Conservation (phyloP, 2,113 vertebrate genomes). For the Ailurus styani region DNA sequence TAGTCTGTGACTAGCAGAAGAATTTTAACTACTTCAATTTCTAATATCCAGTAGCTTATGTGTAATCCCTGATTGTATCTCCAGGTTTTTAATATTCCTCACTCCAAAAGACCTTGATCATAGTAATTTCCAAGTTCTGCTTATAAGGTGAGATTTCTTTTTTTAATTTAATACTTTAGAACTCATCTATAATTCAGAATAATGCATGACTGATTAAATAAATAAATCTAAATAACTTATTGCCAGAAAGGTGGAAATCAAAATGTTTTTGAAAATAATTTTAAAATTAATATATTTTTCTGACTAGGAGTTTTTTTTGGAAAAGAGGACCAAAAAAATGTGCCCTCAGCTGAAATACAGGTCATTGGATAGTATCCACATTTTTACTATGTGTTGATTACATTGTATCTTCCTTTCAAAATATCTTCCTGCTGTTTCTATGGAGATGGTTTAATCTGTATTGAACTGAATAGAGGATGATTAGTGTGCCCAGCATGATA, state of each 20-base stretch:
- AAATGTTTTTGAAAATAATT: background rate
- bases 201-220: conserved; percentile 32
- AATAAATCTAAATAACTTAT: conserved; percentile 30
- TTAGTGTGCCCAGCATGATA: background rate
- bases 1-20: background rate
- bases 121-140: conserved; percentile 33
- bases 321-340: background rate
- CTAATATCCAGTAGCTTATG: background rate
- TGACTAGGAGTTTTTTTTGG: background rate
- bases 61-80: conserved; percentile 19
- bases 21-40: conserved; percentile 37
- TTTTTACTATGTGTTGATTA: background rate
- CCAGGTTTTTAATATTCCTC: conserved; percentile 31
- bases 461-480: background rate
- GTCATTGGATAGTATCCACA: background rate
- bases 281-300: background rate
- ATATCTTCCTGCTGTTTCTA: background rate
- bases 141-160: conserved; percentile 1
- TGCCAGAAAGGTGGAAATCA: background rate
- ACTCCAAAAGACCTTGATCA: conserved; percentile 19
- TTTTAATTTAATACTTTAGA: conserved; percentile 39
- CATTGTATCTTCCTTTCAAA: background rate
- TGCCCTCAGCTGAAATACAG: background rate
- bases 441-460: background rate
- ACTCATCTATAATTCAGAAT: conserved; percentile 39